Evolutionary conservation across 2,888 invertebrate species (phyloP), one percentile per base, ranked within the genome.

Genomic region (Hecatera dysodea): DNA sequence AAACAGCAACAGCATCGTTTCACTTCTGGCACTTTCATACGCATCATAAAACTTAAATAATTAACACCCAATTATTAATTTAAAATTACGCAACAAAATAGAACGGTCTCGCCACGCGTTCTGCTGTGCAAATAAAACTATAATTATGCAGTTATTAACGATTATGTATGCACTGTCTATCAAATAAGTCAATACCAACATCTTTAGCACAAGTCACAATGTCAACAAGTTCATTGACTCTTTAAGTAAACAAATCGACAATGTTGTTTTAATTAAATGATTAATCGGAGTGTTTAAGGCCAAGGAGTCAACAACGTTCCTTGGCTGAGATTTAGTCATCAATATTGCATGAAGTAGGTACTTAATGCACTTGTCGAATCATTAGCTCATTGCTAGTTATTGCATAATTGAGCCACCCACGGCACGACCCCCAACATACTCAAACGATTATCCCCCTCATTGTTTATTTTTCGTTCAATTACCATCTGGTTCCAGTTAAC

Each of bases 341-440:
- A 74, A 69, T 55, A 67, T 53, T 62, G 52, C 48, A 81, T 64
- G 57, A 68, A 68, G 60, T n/a, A n/a, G n/a, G n/a, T 72, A 79
- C 48, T 29, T 50, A 63, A 22, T 74, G 22, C 72, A 69, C 67
- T 79, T 72, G 79, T 81, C 83, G 89, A 90, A 92, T 91, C 82
- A 91, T 90, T 90, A 89, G 87, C 87, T 93, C 87, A 93, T 94
- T 94, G 90, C 78, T 86, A 85, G 87, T 95, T 92, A 95, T 94
- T 95, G 91, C 90, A 91, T 95, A 95, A 95, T 95, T 94, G 94
- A 90, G 94, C 95, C 95, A 95, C 95, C 94, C 94, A 93, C 87
- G 63, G 80, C 75, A 88, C 87, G 93, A 93, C 94, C 94, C 92
- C 91, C 93, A 78, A 87, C 91, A 88, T 86, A 88, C 87, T 88